phyloP scores from a whole-genome alignment of 2,888 invertebrate species.

The Drosophila meridionalis region DNA sequence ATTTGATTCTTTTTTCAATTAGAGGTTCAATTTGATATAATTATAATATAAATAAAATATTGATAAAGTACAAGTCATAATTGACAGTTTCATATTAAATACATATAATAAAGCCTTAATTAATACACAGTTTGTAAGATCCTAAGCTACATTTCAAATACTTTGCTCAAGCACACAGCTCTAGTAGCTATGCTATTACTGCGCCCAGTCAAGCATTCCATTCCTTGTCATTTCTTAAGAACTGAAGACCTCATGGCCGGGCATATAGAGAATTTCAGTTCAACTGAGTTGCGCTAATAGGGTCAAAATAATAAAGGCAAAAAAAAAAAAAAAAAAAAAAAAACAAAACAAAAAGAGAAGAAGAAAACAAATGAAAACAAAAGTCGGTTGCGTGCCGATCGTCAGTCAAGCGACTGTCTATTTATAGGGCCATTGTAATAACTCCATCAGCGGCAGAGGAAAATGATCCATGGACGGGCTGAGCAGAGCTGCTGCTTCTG shows the following conservation, averaged over 20 bases:
- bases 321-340: conserved; percentile 28
- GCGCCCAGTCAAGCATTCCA: conserved; percentile 1
- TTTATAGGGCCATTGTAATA: conserved; percentile 65
- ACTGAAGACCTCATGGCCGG: not conserved
- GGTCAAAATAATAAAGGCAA: conserved; percentile 59
- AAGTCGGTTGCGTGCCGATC: conserved; percentile 60
- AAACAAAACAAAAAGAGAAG: conserved; percentile 24
- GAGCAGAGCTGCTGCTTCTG: not conserved
- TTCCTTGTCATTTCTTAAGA: not conserved
- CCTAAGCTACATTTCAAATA: too few species aligned
- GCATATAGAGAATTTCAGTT: conserved; percentile 18
- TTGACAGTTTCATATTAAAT: too few species aligned
- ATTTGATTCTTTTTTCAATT: too few species aligned
- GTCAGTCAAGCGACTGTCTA: conserved; percentile 41
- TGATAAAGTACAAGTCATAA: too few species aligned
- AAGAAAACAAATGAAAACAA: conserved; percentile 44
- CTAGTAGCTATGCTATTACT: not conserved
- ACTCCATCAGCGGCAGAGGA: conserved; percentile 55
- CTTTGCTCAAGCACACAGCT: not conserved
- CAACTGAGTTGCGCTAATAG: conserved; percentile 35
- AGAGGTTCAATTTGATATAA: too few species aligned
- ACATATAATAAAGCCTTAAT: too few species aligned
- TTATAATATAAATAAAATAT: too few species aligned
- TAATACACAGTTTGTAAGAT: too few species aligned
- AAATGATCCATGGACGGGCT: conserved; percentile 34